A percentile compares a stretch with the other conserved stretches of the same genome.
Evolutionary conservation across 2,797 vertebrate genomes (phyloP).

Genomic region (Aplochiton taeniatus): DNA sequence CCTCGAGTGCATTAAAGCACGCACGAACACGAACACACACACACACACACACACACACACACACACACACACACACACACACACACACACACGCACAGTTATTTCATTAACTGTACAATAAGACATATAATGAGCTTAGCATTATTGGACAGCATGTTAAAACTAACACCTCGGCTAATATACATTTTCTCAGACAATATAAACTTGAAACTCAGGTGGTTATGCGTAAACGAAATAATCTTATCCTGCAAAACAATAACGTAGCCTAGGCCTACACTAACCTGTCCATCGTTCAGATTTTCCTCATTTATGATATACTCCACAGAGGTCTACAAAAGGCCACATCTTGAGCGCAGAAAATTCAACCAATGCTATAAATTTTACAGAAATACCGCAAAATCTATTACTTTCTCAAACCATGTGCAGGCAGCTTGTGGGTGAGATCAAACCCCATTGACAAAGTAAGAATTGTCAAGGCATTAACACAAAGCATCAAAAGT

Average conservation of each 20-base stretch:
- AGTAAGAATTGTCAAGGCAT: neutral
- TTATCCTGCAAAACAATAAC: too few relatives aligned
- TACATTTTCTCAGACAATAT: neutral
- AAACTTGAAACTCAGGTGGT: neutral
- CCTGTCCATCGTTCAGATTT: neutral
- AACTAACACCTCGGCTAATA: neutral
- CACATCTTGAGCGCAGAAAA: conserved; percentile 27
- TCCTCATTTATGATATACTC: neutral
- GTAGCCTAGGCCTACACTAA: neutral
- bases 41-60: conserved; percentile 12
- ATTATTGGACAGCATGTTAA: conserved; percentile 2
- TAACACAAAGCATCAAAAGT: neutral
- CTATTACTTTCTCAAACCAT: conserved; percentile 21
- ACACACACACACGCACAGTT: conserved; percentile 9
- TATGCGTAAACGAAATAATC: neutral
- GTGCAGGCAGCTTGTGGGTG: conserved; percentile 32
- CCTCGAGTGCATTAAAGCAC: neutral
- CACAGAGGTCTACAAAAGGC: conserved; percentile 8
- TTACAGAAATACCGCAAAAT: conserved; percentile 19
- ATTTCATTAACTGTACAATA: neutral
- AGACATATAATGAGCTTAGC: too few relatives aligned
- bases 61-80: conserved; percentile 15
- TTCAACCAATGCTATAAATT: conserved; percentile 30
- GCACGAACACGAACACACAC: conserved; percentile 14
- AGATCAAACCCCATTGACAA: neutral